phyloP scores from a whole-genome alignment of 2,113 vertebrate genomes.

The Butorides virescens region DNA sequence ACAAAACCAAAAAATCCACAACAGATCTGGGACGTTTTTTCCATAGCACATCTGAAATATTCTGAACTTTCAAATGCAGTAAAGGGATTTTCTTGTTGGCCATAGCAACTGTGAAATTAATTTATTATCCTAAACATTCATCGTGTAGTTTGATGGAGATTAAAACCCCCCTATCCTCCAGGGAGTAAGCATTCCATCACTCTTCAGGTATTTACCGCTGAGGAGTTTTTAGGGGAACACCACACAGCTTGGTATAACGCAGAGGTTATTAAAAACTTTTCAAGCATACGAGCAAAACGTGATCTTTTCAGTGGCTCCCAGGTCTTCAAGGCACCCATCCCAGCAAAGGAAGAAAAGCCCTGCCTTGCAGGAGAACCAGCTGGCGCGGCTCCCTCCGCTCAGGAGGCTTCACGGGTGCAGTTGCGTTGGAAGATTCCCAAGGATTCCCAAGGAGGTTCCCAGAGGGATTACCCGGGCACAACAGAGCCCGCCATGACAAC shows the following conservation, averaged over 20 bases:
- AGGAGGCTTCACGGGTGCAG: neutral
- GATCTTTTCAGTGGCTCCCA: neutral
- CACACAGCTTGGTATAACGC: neutral
- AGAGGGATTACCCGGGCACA: neutral
- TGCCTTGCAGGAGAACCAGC: neutral
- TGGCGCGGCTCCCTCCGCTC: neutral
- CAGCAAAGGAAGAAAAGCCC: neutral
- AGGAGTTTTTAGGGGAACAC: neutral
- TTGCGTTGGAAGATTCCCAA: neutral
- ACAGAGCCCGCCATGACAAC: neutral
- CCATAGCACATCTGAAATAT: neutral
- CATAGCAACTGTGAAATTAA: neutral
- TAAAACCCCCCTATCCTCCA: neutral
- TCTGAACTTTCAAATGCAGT: neutral
- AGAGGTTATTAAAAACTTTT: neutral
- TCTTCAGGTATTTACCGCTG: neutral
- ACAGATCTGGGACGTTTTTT: neutral
- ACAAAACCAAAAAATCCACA: neutral
- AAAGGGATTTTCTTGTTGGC: neutral
- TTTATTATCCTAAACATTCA: neutral
- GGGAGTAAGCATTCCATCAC: neutral
- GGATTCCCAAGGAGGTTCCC: neutral
- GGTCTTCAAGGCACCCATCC: neutral
- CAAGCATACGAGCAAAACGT: fast-evolving
- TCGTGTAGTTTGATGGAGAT: neutral